Conservation (phyloP, 2,113 vertebrate species). For the Anguilla japonica region DNA sequence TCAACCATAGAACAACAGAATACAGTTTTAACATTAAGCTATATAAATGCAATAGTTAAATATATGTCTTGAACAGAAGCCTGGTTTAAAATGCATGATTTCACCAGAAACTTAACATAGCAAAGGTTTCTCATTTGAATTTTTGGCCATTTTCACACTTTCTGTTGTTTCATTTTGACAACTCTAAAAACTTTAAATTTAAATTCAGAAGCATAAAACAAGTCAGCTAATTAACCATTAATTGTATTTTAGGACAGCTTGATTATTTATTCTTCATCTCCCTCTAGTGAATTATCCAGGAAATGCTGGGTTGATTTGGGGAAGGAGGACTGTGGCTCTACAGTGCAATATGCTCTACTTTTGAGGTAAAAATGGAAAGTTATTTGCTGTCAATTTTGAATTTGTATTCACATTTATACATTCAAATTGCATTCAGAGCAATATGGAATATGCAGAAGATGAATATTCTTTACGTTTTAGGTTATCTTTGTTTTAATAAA, state of each 20-base stretch:
- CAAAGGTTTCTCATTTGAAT: neutral
- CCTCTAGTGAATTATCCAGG: slow-evolving; percentile 14
- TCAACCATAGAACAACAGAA: no score
- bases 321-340: neutral
- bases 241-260: neutral
- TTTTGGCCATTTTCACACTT: no score
- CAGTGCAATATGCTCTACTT: neutral
- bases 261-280: slow-evolving; percentile 22
- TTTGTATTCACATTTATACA: neutral
- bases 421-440: neutral
- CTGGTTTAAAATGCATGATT: neutral
- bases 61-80: neutral
- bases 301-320: neutral
- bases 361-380: neutral
- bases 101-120: neutral
- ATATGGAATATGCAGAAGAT: neutral
- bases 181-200: neutral
- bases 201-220: neutral
- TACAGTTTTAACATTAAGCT: no score
- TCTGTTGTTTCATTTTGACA: no score
- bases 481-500: neutral
- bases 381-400: neutral
- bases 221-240: neutral
- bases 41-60: neutral
- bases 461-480: neutral